Conservation (phyloP, 1,140 invertebrate genomes). For the Drosophila carrolli region DNA sequence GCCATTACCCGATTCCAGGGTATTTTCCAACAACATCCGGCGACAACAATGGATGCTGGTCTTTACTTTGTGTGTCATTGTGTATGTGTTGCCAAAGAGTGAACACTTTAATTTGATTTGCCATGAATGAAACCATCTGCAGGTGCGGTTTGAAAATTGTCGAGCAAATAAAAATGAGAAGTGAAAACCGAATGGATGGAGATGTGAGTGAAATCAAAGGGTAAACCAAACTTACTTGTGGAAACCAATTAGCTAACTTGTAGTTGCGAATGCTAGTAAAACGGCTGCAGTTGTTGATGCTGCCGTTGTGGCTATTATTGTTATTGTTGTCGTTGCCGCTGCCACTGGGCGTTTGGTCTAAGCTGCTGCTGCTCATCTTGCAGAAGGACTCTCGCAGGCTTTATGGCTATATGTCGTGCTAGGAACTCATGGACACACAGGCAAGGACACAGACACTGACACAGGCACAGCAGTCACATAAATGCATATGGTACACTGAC, state of each 20-base stretch:
- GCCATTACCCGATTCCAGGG: background rate
- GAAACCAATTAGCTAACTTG: slow-evolving; percentile 72
- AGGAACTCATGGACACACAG: slow-evolving; percentile 31
- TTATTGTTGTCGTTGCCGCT: slow-evolving; percentile 13
- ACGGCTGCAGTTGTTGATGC: slow-evolving; percentile 35
- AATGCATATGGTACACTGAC: slow-evolving; percentile 32
- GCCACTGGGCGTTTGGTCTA: slow-evolving; percentile 17
- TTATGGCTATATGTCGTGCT: slow-evolving; percentile 3
- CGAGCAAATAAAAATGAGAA: slow-evolving; percentile 33
- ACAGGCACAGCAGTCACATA: slow-evolving; percentile 20
- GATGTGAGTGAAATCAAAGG: slow-evolving; percentile 10
- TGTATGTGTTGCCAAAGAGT: slow-evolving; percentile 50
- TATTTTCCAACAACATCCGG: background rate
- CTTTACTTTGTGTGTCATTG: slow-evolving; percentile 14
- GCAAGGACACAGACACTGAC: slow-evolving; percentile 26
- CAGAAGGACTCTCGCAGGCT: slow-evolving; percentile 14
- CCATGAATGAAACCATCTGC: slow-evolving; percentile 38
- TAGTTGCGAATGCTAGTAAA: slow-evolving; percentile 50
- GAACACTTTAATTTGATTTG: slow-evolving; percentile 79
- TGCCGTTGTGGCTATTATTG: slow-evolving; percentile 29
- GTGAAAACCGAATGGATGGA: slow-evolving; percentile 11
- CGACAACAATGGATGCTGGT: slow-evolving; percentile 31
- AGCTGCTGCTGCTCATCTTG: slow-evolving; percentile 23
- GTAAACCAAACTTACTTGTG: slow-evolving; percentile 74
- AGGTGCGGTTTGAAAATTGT: slow-evolving; percentile 41